These are phyloP conservation scores for Coelopa frigida DNA, from an alignment of 1,140 invertebrate genomes.

Conservation along the genomic window DNA sequence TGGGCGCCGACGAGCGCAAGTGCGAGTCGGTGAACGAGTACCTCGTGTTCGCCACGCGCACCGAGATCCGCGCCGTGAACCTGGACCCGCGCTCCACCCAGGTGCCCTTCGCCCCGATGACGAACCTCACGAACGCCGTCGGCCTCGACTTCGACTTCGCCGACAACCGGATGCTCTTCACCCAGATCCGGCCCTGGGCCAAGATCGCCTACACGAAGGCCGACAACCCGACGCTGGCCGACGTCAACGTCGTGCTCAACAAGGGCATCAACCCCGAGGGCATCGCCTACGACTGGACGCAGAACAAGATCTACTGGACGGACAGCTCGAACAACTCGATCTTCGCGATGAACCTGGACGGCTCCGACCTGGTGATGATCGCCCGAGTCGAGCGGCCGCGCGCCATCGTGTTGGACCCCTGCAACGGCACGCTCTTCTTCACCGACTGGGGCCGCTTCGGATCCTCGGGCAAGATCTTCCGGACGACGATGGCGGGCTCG, in stretches of 20 bases:
- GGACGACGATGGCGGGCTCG: constrained; percentile 95
- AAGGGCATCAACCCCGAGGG: constrained; percentile 90
- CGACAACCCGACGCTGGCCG: constrained; percentile 53
- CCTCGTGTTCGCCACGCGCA: constrained; percentile 83
- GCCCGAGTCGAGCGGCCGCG: constrained; percentile 84
- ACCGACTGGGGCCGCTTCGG: constrained; percentile 92
- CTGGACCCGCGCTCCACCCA: constrained; percentile 73
- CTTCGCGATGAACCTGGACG: constrained; percentile 89
- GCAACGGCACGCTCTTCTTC: constrained; percentile 86
- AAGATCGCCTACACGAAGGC: constrained; percentile 74
- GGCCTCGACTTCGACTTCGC: constrained; percentile 92
- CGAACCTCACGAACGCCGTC: constrained; percentile 92
- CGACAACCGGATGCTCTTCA: constrained; percentile 81
- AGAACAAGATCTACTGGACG: constrained; percentile 95
- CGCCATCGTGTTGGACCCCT: constrained; percentile 95
- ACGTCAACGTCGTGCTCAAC: constrained; percentile 66
- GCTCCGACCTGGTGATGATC: constrained; percentile 86
- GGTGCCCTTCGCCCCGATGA: constrained; percentile 77
- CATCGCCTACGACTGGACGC: constrained; percentile 95
- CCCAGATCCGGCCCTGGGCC: constrained; percentile 85
- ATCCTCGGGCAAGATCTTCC: constrained; percentile 87
- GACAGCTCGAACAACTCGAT: constrained; percentile 91
- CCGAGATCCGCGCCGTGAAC: constrained; percentile 80
- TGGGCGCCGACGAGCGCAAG: constrained; percentile 53
- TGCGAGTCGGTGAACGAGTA: constrained; percentile 83